phyloP scores from a whole-genome alignment of 1,140 invertebrate genomes.

The Lasioglossum albipes region DNA sequence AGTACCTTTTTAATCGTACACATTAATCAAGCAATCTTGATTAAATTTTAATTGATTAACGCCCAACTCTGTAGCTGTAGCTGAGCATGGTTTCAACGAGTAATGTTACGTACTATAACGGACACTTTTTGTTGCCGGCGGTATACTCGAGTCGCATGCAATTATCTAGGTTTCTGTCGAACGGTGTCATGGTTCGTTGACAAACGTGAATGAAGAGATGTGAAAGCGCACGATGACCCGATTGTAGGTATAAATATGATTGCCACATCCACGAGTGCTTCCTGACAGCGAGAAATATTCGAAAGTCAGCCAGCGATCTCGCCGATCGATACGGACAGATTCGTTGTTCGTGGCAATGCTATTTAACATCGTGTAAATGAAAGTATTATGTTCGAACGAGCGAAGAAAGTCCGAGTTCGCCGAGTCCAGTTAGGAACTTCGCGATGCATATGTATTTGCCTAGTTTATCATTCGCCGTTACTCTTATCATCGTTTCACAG shows the following conservation, averaged over 20 bases:
- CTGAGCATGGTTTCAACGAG: too few relatives aligned
- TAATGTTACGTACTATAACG: not conserved
- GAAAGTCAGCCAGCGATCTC: not conserved
- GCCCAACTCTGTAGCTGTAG: too few relatives aligned
- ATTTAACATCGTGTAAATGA: too few relatives aligned
- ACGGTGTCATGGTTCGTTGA: not conserved
- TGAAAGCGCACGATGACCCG: not conserved
- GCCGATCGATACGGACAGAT: not conserved
- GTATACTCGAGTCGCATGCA: not conserved
- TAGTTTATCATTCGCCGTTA: not conserved
- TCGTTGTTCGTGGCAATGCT: not conserved
- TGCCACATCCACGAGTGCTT: not conserved
- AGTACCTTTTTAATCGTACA: too few relatives aligned
- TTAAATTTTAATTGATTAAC: too few relatives aligned
- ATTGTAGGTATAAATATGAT: not conserved
- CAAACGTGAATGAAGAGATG: not conserved
- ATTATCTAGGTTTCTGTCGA: slow-evolving; percentile 3
- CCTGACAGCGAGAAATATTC: not conserved
- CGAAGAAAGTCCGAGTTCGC: too few relatives aligned
- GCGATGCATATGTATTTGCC: not conserved
- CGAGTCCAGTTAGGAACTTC: not conserved
- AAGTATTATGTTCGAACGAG: too few relatives aligned
- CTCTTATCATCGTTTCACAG: not conserved
- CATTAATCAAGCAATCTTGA: too few relatives aligned
- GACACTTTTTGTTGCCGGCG: not conserved